phyloP scores from a whole-genome alignment of 2,888 invertebrate genomes.

The Embidobia sp. region DNA sequence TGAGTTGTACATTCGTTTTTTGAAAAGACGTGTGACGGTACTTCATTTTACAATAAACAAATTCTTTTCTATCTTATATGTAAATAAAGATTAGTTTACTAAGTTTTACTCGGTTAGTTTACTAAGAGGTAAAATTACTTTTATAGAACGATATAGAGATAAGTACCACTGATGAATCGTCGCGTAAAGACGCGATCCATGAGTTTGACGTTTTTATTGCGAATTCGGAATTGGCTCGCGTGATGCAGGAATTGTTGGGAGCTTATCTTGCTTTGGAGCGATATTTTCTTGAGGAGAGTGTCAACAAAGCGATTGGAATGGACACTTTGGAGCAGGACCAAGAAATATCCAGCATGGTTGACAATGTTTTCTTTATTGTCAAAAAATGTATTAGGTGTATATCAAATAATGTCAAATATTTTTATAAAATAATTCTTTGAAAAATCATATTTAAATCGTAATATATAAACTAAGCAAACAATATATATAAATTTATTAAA shows the following conservation, averaged over 20 bases:
- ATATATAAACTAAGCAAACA: too few relatives aligned
- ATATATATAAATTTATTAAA: too few relatives aligned
- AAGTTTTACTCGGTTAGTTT: too few relatives aligned
- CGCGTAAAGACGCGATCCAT: conserved; percentile 81
- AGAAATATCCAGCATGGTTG: conserved; percentile 95
- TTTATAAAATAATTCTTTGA: too few relatives aligned
- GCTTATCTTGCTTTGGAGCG: conserved; percentile 96
- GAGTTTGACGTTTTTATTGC: conserved; percentile 86
- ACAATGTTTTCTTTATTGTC: conserved; percentile 98
- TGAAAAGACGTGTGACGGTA: conserved; percentile 89
- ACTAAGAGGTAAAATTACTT: conserved; percentile 9
- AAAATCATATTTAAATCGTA: too few relatives aligned
- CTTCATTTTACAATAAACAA: background rate
- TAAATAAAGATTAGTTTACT: background rate
- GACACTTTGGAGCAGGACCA: conserved; percentile 88
- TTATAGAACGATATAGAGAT: conserved; percentile 86
- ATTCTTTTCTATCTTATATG: too few relatives aligned
- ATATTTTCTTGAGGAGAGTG: conserved; percentile 97
- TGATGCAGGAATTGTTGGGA: conserved; percentile 92
- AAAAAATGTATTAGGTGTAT: conserved; percentile 93
- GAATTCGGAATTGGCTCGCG: conserved; percentile 88
- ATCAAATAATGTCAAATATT: conserved; percentile 66
- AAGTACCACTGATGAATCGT: conserved; percentile 83
- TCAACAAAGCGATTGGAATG: conserved; percentile 93
- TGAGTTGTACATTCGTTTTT: conserved; percentile 95